These are phyloP conservation scores for Netelia fuscicornis DNA, from an alignment of 2,888 invertebrate genomes.

Conservation along the genomic window DNA sequence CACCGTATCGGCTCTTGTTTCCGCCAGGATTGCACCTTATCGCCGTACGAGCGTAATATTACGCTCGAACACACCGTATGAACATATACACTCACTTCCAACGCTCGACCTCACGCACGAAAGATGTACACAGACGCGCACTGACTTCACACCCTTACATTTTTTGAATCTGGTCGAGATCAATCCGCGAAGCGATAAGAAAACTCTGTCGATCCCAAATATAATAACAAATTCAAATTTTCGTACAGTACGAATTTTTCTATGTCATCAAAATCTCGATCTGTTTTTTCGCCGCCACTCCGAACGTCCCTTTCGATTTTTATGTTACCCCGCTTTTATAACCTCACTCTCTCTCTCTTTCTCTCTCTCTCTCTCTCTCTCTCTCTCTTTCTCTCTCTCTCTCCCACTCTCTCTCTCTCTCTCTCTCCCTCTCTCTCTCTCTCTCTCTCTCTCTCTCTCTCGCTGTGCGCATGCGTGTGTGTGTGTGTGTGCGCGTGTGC, in stretches of 20 bases:
- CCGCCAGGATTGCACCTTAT: conserved; percentile 77
- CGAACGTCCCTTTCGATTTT: conserved; percentile 78
- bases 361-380: too few relatives aligned
- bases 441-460: too few relatives aligned
- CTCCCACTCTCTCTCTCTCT: too few relatives aligned
- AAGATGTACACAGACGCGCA: conserved; percentile 34
- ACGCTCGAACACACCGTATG: conserved; percentile 60
- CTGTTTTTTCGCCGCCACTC: conserved; percentile 72
- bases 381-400: too few relatives aligned
- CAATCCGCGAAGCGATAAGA: neutral
- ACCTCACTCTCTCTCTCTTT: neutral
- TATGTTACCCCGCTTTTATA: conserved; percentile 60
- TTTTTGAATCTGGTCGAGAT: neutral
- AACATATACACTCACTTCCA: conserved; percentile 47
- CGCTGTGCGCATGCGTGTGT: neutral
- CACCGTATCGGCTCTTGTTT: conserved; percentile 77
- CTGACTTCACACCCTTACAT: conserved; percentile 2
- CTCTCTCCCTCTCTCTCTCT: too few relatives aligned
- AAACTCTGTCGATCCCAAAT: neutral
- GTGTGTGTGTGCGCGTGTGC: neutral
- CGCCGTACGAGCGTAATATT: conserved; percentile 64
- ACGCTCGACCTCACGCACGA: conserved; percentile 7
- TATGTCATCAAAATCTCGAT: conserved; percentile 70
- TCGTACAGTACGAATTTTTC: neutral
- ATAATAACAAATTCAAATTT: neutral